Evolutionary conservation across 1,140 invertebrate species (phyloP).

Genomic region (Oryctes rhinoceros): DNA sequence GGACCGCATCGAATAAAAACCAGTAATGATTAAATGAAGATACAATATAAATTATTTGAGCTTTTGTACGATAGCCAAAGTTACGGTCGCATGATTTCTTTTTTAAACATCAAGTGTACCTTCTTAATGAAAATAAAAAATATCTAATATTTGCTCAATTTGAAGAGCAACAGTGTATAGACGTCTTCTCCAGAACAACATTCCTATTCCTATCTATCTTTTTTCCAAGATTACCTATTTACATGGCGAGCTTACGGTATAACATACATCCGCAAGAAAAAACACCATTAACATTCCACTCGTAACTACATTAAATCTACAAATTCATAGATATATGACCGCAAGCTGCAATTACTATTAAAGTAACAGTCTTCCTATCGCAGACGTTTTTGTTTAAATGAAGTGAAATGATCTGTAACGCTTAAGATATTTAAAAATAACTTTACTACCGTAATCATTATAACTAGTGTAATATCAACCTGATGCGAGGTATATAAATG

Average conservation of each 20-base stretch:
- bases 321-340: neutral
- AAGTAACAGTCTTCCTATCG: neutral
- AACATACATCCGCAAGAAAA: neutral
- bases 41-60: too few relatives aligned
- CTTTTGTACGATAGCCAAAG: too few relatives aligned
- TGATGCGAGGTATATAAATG: neutral
- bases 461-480: neutral
- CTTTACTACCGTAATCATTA: neutral
- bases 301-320: neutral
- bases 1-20: too few relatives aligned
- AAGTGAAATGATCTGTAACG: constrained; percentile 8
- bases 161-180: too few relatives aligned
- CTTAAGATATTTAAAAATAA: neutral
- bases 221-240: neutral
- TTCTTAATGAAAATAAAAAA: too few relatives aligned
- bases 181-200: too few relatives aligned
- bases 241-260: neutral
- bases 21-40: too few relatives aligned
- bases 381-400: neutral
- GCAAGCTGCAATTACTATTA: constrained; percentile 2
- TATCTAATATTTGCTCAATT: too few relatives aligned
- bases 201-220: neutral
- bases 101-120: too few relatives aligned
- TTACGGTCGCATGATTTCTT: too few relatives aligned
- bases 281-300: neutral